These are phyloP conservation scores for Dugesia japonica DNA, from an alignment of 2,888 invertebrate genomes.

Conservation along the genomic window DNA sequence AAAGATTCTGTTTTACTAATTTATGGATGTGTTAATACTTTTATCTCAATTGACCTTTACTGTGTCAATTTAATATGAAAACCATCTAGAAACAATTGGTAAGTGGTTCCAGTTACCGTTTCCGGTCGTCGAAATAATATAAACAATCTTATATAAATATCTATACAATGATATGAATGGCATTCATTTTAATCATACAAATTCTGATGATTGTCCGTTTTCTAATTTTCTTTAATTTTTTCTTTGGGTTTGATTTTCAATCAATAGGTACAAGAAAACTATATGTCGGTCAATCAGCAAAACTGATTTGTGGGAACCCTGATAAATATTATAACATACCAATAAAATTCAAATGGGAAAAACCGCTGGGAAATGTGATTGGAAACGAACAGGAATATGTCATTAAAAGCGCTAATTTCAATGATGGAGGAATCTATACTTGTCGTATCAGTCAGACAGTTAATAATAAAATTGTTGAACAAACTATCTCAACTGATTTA, in stretches of 20 bases:
- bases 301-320: not conserved
- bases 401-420: not conserved
- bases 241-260: not conserved
- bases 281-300: not conserved
- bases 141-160: constrained; percentile 10
- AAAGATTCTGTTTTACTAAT: too few relatives aligned
- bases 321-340: not conserved
- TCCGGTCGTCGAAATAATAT: constrained; percentile 1
- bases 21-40: too few relatives aligned
- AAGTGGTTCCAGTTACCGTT: not conserved
- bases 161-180: not conserved
- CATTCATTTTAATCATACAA: not conserved
- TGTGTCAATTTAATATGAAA: too few relatives aligned
- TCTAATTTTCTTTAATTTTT: not conserved
- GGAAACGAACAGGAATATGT: not conserved
- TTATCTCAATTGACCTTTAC: too few relatives aligned
- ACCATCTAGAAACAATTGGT: too few relatives aligned
- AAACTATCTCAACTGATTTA: not conserved
- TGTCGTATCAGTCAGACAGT: not conserved
- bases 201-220: not conserved
- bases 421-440: not conserved
- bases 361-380: not conserved
- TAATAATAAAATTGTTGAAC: not conserved
- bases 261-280: not conserved
- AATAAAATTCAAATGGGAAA: not conserved